phyloP scores from a whole-genome alignment of 2,888 invertebrate genomes.

The Trachelus tabidus region DNA sequence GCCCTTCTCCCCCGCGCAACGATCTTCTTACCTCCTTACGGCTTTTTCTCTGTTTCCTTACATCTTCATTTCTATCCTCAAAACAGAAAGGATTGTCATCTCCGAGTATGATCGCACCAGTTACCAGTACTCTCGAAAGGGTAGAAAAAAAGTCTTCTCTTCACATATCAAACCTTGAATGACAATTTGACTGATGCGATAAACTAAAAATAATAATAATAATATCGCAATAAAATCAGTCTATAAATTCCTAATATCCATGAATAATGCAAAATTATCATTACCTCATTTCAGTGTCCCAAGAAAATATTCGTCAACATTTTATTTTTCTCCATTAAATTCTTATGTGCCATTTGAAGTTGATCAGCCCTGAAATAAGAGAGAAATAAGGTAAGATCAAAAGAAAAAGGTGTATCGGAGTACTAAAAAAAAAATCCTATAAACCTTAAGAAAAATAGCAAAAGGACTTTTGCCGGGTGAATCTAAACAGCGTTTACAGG shows the following conservation, averaged over 20 bases:
- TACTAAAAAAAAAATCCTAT: background rate
- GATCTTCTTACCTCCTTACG: background rate
- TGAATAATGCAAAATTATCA: background rate
- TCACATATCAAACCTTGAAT: background rate
- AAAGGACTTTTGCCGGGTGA: constrained; percentile 7
- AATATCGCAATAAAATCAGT: background rate
- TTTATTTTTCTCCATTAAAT: background rate
- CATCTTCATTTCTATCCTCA: background rate
- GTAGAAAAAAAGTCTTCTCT: background rate
- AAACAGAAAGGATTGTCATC: background rate
- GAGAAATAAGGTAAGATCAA: background rate
- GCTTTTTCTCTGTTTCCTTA: background rate
- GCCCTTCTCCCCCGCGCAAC: background rate
- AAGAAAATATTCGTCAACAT: background rate
- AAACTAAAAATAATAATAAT: background rate
- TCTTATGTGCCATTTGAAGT: background rate
- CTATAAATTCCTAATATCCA: background rate
- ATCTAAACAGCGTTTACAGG: constrained; percentile 42
- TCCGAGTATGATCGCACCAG: background rate
- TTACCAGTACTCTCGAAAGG: background rate
- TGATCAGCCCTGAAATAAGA: background rate
- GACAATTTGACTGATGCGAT: background rate
- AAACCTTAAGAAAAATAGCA: background rate
- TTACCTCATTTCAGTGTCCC: background rate
- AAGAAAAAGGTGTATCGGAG: background rate